Conservation (phyloP, 2,888 invertebrate species). For the Azorinus chamasolen region DNA sequence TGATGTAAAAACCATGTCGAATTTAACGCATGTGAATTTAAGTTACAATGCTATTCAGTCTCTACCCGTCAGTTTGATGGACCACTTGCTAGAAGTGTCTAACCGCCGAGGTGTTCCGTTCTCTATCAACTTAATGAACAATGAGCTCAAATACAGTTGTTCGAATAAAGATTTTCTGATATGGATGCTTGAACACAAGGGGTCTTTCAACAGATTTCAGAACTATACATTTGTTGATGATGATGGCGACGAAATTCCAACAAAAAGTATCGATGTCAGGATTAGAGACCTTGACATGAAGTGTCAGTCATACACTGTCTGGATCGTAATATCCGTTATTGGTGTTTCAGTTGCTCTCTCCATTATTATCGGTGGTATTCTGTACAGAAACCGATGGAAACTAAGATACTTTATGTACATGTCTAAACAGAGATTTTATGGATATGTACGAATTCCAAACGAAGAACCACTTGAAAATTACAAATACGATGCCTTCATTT, state of each 20-base stretch:
- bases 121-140: conserved; percentile 30
- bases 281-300: neutral
- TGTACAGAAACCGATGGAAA: conserved; percentile 58
- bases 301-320: conserved; percentile 6
- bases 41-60: conserved; percentile 18
- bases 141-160: conserved; percentile 21
- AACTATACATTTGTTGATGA: conserved; percentile 21
- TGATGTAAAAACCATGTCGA: neutral
- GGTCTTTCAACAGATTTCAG: conserved; percentile 3
- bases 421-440: conserved; percentile 35
- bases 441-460: conserved; percentile 5
- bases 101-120: neutral
- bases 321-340: conserved; percentile 5
- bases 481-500: conserved; percentile 65
- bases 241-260: neutral
- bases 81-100: conserved; percentile 3
- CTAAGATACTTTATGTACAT: conserved; percentile 55
- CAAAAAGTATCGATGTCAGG: neutral
- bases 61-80: conserved; percentile 9
- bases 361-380: conserved; percentile 28
- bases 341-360: conserved; percentile 17
- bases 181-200: conserved; percentile 29
- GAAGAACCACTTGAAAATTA: conserved; percentile 22
- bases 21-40: conserved; percentile 27
- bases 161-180: conserved; percentile 14